Evolutionary conservation across 2,113 vertebrate species (phyloP).

Genomic region (Irena cyanogastra): DNA sequence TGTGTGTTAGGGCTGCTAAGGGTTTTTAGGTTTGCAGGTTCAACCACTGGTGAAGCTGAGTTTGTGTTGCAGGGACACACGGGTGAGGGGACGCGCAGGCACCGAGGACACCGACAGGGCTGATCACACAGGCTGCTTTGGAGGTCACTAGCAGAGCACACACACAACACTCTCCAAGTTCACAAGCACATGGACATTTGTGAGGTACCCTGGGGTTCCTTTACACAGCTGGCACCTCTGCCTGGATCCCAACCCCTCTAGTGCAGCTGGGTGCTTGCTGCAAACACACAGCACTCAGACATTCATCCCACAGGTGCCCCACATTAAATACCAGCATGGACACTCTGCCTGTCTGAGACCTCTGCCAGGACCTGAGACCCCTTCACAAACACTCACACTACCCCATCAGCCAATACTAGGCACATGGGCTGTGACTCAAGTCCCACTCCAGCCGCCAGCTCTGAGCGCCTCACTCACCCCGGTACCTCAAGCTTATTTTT

Average conservation of each 20-base stretch:
- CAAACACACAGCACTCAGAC: fast-evolving
- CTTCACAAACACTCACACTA: not conserved
- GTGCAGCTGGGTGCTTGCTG: not conserved
- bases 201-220: not conserved
- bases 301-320: fast-evolving
- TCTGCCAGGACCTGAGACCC: fast-evolving
- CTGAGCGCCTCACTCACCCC: not conserved
- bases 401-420: not conserved
- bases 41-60: not conserved
- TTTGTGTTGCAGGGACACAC: fast-evolving
- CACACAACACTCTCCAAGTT: fast-evolving
- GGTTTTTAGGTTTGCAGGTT: not conserved
- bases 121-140: not conserved
- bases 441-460: not conserved
- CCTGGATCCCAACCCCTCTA: fast-evolving
- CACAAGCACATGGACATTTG: not conserved
- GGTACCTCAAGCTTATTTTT: not conserved
- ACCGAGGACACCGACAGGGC: fast-evolving
- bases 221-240: not conserved
- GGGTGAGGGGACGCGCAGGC: fast-evolving
- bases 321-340: not conserved
- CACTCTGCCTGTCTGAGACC: not conserved
- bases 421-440: fast-evolving
- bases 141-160: not conserved
- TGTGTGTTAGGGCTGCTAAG: not conserved